Percentiles rank a stretch among this genome's conserved stretches.
Evolutionary conservation across 2,888 invertebrate genomes (phyloP).

Genomic region (Pyrrhia umbra): DNA sequence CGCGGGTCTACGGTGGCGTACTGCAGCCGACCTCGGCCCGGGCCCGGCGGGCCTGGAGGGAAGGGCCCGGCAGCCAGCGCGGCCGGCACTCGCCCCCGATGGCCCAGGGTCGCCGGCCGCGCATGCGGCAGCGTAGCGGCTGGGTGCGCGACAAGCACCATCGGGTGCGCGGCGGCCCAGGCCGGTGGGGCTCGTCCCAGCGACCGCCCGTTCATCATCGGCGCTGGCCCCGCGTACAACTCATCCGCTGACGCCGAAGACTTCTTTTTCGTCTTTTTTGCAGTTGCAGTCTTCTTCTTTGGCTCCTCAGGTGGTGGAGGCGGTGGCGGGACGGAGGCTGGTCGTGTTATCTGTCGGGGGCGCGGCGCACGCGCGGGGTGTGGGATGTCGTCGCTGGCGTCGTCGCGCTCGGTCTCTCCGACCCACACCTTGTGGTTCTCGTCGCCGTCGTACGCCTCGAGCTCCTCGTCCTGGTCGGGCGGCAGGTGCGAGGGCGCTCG

Average conservation of each 20-base stretch:
- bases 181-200: conserved; percentile 85
- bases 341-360: conserved; percentile 95
- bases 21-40: conserved; percentile 86
- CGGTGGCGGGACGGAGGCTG: conserved; percentile 96
- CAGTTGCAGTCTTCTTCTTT: conserved; percentile 89
- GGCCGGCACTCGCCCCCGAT: conserved; percentile 91
- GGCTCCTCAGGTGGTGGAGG: conserved; percentile 93
- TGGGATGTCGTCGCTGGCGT: conserved; percentile 92
- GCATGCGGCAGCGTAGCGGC: conserved; percentile 86
- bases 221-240: conserved; percentile 88
- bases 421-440: conserved; percentile 99
- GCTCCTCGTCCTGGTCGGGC: conserved; percentile 92
- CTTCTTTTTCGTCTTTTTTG: conserved; percentile 90
- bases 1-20: conserved; percentile 92
- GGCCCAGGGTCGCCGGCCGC: conserved; percentile 87
- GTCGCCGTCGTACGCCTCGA: conserved; percentile 96
- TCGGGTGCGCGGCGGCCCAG: conserved; percentile 85
- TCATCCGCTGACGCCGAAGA: conserved; percentile 91
- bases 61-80: conserved; percentile 87
- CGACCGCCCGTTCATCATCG: conserved; percentile 83
- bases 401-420: conserved; percentile 94
- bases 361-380: conserved; percentile 92
- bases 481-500: conserved; percentile 83
- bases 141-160: conserved; percentile 87
- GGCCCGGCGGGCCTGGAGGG: conserved; percentile 78